Conservation (phyloP, 2,888 invertebrate genomes). For the Microctonus aethiopoides region DNA sequence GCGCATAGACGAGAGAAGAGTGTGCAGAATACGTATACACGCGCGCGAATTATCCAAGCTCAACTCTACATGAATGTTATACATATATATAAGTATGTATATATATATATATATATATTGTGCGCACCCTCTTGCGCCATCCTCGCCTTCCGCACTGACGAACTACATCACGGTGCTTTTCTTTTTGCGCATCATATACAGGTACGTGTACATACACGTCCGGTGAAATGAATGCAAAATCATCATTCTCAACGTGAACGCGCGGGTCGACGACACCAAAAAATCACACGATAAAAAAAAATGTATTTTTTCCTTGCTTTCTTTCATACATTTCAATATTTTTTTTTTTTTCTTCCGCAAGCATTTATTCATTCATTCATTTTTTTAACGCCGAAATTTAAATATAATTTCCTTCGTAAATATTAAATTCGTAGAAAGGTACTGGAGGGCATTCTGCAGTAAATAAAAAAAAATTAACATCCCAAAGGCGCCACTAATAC, state of each 20-base stretch:
- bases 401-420: not conserved
- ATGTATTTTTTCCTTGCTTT: not conserved
- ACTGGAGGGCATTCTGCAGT: constrained; percentile 4
- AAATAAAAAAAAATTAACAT: not conserved
- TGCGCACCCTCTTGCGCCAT: constrained; percentile 31
- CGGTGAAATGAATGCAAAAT: constrained; percentile 45
- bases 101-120: not conserved
- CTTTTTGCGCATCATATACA: constrained; percentile 5
- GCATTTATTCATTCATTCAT: not conserved
- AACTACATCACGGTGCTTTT: constrained; percentile 41
- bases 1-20: constrained; percentile 24
- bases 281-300: constrained; percentile 23
- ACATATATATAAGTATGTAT: no score
- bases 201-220: constrained; percentile 35
- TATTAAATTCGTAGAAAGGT: not conserved
- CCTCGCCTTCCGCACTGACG: constrained; percentile 28
- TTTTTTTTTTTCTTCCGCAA: not conserved
- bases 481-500: not conserved
- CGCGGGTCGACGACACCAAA: constrained; percentile 21
- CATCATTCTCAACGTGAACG: constrained; percentile 35
- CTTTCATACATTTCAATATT: not conserved
- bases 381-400: not conserved
- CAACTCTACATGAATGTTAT: no score
- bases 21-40: constrained; percentile 27
- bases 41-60: constrained; percentile 28